phyloP scores from a whole-genome alignment of 1,140 invertebrate genomes.

The Cydia pomonella region DNA sequence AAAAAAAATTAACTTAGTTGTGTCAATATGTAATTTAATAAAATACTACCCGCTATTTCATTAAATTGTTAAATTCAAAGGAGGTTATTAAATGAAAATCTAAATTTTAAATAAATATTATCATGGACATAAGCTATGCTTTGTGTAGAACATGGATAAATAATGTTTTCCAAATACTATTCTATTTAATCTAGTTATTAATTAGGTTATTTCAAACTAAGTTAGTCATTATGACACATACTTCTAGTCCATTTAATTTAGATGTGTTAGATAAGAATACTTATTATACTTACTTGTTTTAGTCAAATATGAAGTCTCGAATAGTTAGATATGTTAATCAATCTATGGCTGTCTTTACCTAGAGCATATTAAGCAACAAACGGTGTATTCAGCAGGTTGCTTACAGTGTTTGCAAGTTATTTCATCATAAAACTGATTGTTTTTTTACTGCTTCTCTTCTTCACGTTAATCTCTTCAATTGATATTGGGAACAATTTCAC shows the following conservation, averaged over 20 bases:
- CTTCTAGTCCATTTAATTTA: slow-evolving; percentile 8
- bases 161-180: background rate
- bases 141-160: background rate
- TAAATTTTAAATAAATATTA: no score
- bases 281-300: background rate
- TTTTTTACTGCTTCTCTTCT: no score
- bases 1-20: no score
- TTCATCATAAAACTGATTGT: no score
- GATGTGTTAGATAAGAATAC: background rate
- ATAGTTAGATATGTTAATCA: slow-evolving; percentile 1
- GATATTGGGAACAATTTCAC: no score
- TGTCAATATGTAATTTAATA: no score
- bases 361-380: background rate
- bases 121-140: background rate
- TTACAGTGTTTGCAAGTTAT: background rate
- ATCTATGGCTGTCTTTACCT: background rate
- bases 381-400: background rate
- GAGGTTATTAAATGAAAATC: no score
- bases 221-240: background rate
- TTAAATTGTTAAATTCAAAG: no score
- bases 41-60: no score
- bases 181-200: background rate
- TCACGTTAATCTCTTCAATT: no score
- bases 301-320: background rate
- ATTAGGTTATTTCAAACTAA: background rate